Base-by-base conservation (phyloP, 2,888 invertebrate species). In the Acrobasis repandana region DNA sequence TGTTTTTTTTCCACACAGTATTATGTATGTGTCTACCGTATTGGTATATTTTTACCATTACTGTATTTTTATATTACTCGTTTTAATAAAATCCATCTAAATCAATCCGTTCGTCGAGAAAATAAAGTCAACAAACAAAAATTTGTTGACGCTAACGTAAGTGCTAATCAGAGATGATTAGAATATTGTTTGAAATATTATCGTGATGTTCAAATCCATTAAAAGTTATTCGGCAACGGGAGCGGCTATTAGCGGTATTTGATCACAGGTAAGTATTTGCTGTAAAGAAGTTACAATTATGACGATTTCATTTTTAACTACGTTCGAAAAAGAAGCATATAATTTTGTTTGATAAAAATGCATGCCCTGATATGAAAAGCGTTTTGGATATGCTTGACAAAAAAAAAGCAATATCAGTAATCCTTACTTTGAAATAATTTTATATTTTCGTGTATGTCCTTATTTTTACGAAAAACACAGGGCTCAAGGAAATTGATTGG, bases 121-220 rank as follows among this genome's bases (percentile, higher is more conserved):
- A 20, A 3, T 11, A 11, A 50, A 50, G 20, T 20, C 20, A 50
- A 50, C 28, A 9, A 49, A 49, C 10, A 28, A 50, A 3, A 14
- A 50, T 8, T 28, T 0, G 33, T n/a, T 28, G 8, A 50, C n/a
- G n/a, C n/a, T n/a, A 49, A 5, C 11, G 28, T 14, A 14, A 11
- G n/a, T 3, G 4, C 50, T 50, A 33, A n/a, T 50, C 50, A 20
- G 1, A 49, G n/a, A 50, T 50, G 10, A 50, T 50, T 6, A 14
- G 16, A 50, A 50, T 28, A 15, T 51, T 51, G 33, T 51, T 51
- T 33, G 28, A 16, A 8, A 36, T 43, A 56, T 49, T 33, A 20
- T 48, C 36, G 36, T 2, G 36, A n/a, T 38, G 38, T 38, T 38
- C 8, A 20, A 54, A 54, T 20, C 38, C 54, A 54, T 38, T 54